Evolutionary conservation across 2,113 vertebrate genomes (phyloP).

Genomic region (Neotoma lepida): DNA sequence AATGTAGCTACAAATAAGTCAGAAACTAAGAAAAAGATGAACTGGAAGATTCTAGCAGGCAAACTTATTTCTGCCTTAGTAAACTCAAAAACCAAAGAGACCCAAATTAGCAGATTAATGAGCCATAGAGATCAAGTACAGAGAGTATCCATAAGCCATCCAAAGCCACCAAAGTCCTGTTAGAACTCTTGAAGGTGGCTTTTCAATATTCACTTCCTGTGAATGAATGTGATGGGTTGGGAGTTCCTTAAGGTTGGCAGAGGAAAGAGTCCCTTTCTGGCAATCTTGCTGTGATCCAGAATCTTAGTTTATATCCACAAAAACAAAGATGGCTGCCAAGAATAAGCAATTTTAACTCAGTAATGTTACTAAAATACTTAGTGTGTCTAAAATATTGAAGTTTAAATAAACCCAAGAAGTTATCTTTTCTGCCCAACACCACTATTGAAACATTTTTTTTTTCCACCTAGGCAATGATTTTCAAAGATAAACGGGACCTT

Average conservation of each 20-base stretch:
- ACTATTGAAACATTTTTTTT: conserved; percentile 14
- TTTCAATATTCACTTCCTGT: neutral
- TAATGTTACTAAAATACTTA: neutral
- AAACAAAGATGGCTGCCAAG: neutral
- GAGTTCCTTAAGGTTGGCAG: neutral
- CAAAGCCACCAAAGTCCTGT: neutral
- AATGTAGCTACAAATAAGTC: neutral
- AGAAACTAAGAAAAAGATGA: neutral
- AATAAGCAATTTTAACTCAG: neutral
- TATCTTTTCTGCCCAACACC: neutral
- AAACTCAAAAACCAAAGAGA: conserved; percentile 21
- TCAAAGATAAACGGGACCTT: neutral
- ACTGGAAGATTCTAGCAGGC: neutral
- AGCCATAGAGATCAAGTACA: neutral
- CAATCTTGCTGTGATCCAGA: neutral
- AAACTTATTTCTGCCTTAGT: neutral
- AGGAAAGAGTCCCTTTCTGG: neutral
- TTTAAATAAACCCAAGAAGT: neutral
- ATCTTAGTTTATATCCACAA: neutral
- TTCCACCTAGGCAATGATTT: conserved; percentile 21
- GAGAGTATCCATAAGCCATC: neutral
- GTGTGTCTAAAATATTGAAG: neutral
- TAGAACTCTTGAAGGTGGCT: neutral
- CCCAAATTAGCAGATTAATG: neutral
- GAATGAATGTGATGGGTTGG: neutral